Evolutionary conservation across 1,140 invertebrate species (phyloP).

Genomic region (Helicoverpa zea): DNA sequence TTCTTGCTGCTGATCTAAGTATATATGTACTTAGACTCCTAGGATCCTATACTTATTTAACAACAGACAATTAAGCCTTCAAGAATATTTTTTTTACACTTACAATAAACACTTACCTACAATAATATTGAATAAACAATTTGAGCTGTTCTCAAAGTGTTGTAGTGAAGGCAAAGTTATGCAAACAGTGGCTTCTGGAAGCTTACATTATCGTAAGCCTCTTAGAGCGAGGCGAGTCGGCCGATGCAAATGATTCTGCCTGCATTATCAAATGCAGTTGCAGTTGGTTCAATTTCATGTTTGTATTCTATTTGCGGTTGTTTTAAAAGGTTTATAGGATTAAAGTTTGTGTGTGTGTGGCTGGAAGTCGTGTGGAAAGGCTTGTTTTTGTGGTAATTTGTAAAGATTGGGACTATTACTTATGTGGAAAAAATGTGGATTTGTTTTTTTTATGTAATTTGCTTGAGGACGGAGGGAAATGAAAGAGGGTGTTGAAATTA

Average conservation of each 20-base stretch:
- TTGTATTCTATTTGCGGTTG: conserved; percentile 9
- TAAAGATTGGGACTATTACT: too few relatives aligned
- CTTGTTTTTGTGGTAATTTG: neutral
- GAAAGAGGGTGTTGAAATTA: too few relatives aligned
- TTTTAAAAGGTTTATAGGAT: neutral
- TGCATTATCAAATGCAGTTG: conserved; percentile 42
- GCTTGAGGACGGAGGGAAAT: too few relatives aligned
- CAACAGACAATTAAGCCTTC: too few relatives aligned
- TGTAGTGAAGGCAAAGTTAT: conserved; percentile 51
- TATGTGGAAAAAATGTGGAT: too few relatives aligned
- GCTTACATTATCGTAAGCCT: conserved; percentile 55
- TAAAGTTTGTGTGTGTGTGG: neutral
- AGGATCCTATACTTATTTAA: too few relatives aligned
- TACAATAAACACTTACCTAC: neutral
- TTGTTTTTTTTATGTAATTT: too few relatives aligned
- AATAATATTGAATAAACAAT: conserved; percentile 37
- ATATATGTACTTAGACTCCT: too few relatives aligned
- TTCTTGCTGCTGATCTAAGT: too few relatives aligned
- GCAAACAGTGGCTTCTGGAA: conserved; percentile 46
- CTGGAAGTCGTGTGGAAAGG: neutral
- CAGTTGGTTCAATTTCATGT: conserved; percentile 14
- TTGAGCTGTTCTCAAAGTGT: neutral
- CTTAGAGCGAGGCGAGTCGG: conserved; percentile 42
- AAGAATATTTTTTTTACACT: neutral
- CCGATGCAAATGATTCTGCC: conserved; percentile 52